Evolutionary conservation across 2,888 invertebrate species (phyloP).

Genomic region (Ommatoiulus sabulosus): DNA sequence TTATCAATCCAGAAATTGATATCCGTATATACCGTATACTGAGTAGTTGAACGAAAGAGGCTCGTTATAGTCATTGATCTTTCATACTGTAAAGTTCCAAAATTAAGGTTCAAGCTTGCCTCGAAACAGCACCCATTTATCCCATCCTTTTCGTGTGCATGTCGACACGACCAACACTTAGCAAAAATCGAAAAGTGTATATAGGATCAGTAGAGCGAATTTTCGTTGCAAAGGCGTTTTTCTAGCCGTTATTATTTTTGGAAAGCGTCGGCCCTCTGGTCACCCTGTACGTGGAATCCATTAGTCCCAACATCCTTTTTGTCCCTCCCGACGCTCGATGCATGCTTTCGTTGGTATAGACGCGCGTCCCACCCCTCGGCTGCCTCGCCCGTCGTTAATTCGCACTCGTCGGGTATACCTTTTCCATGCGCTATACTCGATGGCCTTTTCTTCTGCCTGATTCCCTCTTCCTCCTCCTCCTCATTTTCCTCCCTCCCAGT

Average conservation of each 20-base stretch:
- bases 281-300: conserved; percentile 10
- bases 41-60: no score
- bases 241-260: neutral
- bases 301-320: conserved; percentile 24
- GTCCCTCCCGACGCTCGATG: neutral
- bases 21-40: no score
- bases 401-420: neutral
- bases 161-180: no score
- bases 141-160: no score
- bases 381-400: conserved; percentile 31
- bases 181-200: no score
- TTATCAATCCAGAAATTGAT: no score
- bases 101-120: no score
- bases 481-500: neutral
- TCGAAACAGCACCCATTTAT: no score
- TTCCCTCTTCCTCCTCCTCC: neutral
- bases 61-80: no score
- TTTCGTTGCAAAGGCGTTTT: neutral
- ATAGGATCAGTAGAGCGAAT: no score
- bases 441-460: neutral
- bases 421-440: neutral
- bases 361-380: neutral
- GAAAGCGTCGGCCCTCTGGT: neutral
- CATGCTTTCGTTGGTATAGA: neutral
- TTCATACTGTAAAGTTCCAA: no score